Conservation (phyloP, 2,888 invertebrate species). For the Aphodius granarius region DNA sequence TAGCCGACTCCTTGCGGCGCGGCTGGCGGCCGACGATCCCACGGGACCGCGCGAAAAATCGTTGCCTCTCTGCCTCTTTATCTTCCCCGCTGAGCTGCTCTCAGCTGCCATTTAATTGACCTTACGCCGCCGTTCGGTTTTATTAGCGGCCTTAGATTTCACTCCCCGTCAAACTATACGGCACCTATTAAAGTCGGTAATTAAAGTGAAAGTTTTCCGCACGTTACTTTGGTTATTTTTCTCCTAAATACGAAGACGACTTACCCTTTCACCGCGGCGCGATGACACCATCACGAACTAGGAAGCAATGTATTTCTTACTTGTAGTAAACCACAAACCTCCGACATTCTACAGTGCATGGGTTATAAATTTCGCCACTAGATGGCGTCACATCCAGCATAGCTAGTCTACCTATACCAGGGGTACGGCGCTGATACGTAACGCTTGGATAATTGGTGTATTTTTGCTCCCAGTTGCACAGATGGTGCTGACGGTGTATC, state of each 20-base stretch:
- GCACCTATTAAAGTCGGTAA: not conserved
- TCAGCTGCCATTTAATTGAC: not conserved
- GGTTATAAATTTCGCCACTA: too few species aligned
- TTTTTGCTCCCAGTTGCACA: too few species aligned
- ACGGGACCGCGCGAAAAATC: conserved; percentile 5
- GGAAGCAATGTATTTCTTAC: too few species aligned
- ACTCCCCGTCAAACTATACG: not conserved
- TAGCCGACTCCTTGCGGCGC: conserved; percentile 8
- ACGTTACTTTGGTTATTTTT: not conserved
- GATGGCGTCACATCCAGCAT: too few species aligned
- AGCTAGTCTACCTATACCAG: too few species aligned
- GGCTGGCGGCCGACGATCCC: not conserved
- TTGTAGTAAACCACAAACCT: too few species aligned
- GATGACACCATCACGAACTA: not conserved
- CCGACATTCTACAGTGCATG: too few species aligned
- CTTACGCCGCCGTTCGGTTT: not conserved
- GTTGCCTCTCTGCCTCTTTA: not conserved
- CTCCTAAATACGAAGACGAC: not conserved
- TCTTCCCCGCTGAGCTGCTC: not conserved
- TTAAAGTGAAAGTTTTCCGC: not conserved
- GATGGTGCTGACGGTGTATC: too few species aligned
- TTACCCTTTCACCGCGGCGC: not conserved
- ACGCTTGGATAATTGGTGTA: too few species aligned
- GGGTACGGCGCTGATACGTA: too few species aligned
- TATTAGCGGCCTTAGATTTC: not conserved